Evolutionary conservation across 2,113 vertebrate genomes (phyloP).

Genomic region (Progne subis): DNA sequence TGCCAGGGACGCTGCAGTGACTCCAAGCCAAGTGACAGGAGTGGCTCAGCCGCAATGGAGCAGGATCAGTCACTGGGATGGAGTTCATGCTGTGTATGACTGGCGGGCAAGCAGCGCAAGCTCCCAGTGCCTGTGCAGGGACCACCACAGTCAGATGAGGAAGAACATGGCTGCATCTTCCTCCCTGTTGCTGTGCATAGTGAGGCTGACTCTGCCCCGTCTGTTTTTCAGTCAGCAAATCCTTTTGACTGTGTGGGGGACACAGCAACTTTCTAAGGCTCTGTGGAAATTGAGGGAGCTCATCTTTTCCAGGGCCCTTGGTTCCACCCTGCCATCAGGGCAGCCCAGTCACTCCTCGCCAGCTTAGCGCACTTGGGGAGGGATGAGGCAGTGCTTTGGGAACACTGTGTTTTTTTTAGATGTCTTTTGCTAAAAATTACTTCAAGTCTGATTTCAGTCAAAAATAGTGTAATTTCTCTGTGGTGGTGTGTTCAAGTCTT

Average conservation of each 20-base stretch:
- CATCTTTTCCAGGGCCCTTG: neutral
- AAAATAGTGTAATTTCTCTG: neutral
- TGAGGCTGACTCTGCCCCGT: neutral
- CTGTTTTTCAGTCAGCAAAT: neutral
- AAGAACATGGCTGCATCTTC: neutral
- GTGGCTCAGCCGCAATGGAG: neutral
- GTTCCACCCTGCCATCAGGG: neutral
- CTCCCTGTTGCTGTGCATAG: fast-evolving
- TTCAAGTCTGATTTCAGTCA: neutral
- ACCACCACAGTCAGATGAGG: fast-evolving
- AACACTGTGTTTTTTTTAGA: neutral
- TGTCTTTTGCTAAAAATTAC: neutral
- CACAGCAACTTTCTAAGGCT: neutral
- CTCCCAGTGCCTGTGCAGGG: neutral
- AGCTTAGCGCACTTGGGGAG: neutral
- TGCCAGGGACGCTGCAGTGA: neutral
- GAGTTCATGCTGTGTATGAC: neutral
- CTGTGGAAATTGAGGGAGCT: fast-evolving
- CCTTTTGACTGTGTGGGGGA: neutral
- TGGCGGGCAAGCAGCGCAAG: fast-evolving
- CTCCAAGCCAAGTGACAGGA: neutral
- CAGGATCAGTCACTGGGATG: neutral
- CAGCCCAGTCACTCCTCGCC: fast-evolving
- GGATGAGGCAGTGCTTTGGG: neutral
- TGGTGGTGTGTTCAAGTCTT: neutral